A percentile compares a stretch with the other conserved stretches of the same genome.
Evolutionary conservation across 2,113 vertebrate genomes (phyloP).

Genomic region (Burhinus oedicnemus): DNA sequence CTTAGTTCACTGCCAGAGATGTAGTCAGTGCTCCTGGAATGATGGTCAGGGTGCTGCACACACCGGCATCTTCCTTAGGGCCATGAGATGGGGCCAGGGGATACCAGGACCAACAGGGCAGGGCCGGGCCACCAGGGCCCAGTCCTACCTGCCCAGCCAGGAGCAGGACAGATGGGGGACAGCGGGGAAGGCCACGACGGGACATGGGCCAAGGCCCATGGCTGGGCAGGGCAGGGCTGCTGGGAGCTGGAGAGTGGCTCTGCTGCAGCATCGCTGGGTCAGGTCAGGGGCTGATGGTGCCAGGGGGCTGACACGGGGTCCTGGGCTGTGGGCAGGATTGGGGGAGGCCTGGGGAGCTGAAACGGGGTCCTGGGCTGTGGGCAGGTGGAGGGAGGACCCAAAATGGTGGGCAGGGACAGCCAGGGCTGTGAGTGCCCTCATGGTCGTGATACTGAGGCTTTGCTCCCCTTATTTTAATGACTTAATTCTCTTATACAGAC

Average conservation of each 20-base stretch:
- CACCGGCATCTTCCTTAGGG: fast-evolving
- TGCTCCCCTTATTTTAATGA: background rate
- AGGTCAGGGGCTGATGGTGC: fast-evolving
- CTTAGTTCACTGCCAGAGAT: background rate
- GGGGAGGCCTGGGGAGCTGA: background rate
- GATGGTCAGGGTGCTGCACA: fast-evolving
- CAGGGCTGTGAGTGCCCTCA: background rate
- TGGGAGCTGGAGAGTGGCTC: background rate
- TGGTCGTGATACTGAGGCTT: background rate
- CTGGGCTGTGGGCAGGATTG: background rate
- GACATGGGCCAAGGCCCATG: too few relatives aligned
- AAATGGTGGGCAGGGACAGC: background rate
- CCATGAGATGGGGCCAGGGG: background rate
- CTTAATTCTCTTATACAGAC: background rate
- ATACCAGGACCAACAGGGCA: background rate
- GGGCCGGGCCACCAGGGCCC: background rate
- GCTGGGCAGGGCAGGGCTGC: background rate
- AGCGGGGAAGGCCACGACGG: fast-evolving
- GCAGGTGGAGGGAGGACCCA: fast-evolving
- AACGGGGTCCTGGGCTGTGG: background rate
- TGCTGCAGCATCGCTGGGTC: background rate
- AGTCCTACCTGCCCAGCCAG: background rate
- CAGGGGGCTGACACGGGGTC: too few relatives aligned
- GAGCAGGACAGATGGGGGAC: background rate
- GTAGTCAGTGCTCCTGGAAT: background rate